phyloP scores from a whole-genome alignment of 2,113 vertebrate genomes.

The Benitochromis conjunctus region DNA sequence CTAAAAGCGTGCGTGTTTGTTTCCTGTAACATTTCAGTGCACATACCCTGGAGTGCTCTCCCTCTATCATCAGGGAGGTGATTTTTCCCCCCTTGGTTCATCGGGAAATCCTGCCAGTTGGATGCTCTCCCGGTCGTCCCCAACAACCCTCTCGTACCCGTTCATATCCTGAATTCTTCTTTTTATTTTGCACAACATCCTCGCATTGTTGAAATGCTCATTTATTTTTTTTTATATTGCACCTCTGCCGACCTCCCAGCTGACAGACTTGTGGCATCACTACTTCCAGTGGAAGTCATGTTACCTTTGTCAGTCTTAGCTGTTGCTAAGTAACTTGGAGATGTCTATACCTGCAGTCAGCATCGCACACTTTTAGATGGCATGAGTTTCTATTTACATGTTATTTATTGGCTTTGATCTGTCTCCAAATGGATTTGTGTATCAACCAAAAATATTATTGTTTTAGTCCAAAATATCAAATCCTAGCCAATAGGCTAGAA shows the following conservation, averaged over 20 bases:
- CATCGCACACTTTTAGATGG: slow-evolving; percentile 4
- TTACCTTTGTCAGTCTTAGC: not conserved
- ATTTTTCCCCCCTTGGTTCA: slow-evolving; percentile 31
- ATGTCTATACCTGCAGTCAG: slow-evolving; percentile 29
- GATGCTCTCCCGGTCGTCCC: slow-evolving; percentile 27
- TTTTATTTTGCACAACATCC: slow-evolving; percentile 28
- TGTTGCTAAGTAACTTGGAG: slow-evolving; percentile 56
- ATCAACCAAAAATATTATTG: not conserved
- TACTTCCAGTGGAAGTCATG: not conserved
- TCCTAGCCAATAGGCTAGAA: not conserved
- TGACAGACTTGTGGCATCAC: slow-evolving; percentile 7
- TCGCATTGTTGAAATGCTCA: slow-evolving; percentile 17
- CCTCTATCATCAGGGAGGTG: slow-evolving; percentile 26
- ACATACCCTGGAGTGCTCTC: not conserved
- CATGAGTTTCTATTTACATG: not conserved
- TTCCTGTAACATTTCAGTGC: not conserved
- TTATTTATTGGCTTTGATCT: not conserved
- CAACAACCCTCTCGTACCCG: slow-evolving; percentile 10
- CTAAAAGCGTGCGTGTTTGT: not conserved
- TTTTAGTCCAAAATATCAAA: not conserved
- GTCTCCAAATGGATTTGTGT: not conserved
- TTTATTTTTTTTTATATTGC: not conserved
- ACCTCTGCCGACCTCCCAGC: not conserved
- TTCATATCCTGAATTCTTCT: slow-evolving; percentile 41
- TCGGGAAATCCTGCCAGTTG: slow-evolving; percentile 55